These are phyloP conservation scores for Sebastes miniatus DNA, from an alignment of 2,797 vertebrate genomes.

Conservation along the genomic window DNA sequence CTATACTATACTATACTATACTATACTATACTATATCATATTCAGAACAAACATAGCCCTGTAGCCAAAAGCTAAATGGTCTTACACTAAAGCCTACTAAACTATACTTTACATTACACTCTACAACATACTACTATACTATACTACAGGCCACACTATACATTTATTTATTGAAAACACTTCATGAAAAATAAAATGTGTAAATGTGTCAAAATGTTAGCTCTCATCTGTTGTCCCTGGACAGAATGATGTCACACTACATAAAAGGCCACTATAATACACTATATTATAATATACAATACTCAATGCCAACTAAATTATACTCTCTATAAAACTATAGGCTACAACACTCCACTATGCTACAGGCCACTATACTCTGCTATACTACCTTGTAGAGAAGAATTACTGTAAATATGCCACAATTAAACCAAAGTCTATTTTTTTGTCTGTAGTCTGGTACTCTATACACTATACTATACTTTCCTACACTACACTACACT, in stretches of 20 bases:
- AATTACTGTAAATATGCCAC: too few species aligned
- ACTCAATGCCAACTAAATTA: not conserved
- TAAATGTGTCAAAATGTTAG: not conserved
- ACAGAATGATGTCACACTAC: constrained; percentile 16
- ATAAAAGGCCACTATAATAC: not conserved
- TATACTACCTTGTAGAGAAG: too few species aligned
- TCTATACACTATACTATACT: not conserved
- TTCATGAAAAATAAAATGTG: not conserved
- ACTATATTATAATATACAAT: not conserved
- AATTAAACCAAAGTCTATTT: too few species aligned
- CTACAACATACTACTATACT: not conserved
- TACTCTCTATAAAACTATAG: not conserved
- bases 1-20: too few species aligned
- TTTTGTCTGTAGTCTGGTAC: too few species aligned
- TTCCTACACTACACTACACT: not conserved
- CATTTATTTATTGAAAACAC: not conserved
- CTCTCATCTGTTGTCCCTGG: constrained; percentile 2
- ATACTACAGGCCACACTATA: not conserved
- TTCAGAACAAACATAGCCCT: not conserved
- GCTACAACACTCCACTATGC: not conserved
- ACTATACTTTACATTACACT: not conserved
- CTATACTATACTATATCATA: too few species aligned
- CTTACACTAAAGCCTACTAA: not conserved
- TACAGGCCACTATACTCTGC: not conserved
- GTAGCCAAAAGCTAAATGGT: not conserved